phyloP scores from a whole-genome alignment of 2,888 invertebrate genomes.

The Eupithecia inturbata region DNA sequence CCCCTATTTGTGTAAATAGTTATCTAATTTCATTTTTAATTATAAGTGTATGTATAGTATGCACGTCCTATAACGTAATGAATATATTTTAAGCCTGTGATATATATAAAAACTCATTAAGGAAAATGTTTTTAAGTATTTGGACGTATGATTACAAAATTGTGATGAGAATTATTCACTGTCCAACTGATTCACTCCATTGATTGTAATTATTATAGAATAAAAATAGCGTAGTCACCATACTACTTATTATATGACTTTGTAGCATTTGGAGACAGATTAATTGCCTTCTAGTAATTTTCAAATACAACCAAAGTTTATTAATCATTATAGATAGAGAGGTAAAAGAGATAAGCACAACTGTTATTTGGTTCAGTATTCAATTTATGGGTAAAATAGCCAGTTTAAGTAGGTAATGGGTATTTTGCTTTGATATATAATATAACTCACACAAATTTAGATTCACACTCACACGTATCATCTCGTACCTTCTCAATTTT shows the following conservation, averaged over 20 bases:
- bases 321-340: not conserved
- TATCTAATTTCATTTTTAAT: constrained; percentile 78
- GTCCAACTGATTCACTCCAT: constrained; percentile 32
- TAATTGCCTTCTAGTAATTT: not conserved
- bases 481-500: constrained; percentile 68
- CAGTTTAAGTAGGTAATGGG: not conserved
- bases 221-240: not conserved
- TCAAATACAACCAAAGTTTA: not conserved
- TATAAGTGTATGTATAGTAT: constrained; percentile 80
- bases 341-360: not conserved
- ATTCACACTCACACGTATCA: constrained; percentile 58
- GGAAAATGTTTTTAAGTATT: constrained; percentile 71
- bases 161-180: constrained; percentile 31
- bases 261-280: not conserved
- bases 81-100: constrained; percentile 84
- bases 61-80: constrained; percentile 81
- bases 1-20: constrained; percentile 84
- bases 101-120: constrained; percentile 79
- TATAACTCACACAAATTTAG: constrained; percentile 51
- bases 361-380: not conserved
- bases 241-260: not conserved
- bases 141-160: constrained; percentile 60
- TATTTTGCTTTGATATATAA: not conserved
- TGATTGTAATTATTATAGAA: constrained; percentile 9
- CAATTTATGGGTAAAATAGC: not conserved